phyloP scores from a whole-genome alignment of 2,113 vertebrate species.

The Bos taurus region ARS-UCD2.0 NC_037328.1:100102001-100102500 shows the following conservation, averaged over 20 bases:
- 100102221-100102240: constrained; percentile 4
- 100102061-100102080: background rate
- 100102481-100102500: background rate
- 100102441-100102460: background rate
- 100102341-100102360: background rate
- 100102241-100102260: background rate
- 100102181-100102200: background rate
- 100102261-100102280: background rate
- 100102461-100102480: background rate
- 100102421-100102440: background rate
- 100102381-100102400: background rate
- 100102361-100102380: background rate
- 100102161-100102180: background rate
- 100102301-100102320: background rate
- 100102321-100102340: background rate
- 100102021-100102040: background rate
- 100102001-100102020: background rate
- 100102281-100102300: background rate
- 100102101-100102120: background rate
- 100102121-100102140: background rate
- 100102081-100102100: background rate
- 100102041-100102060: background rate
- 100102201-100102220: background rate
- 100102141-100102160: background rate
- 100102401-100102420: background rate